A percentile compares a stretch with the other conserved stretches of the same genome.
Evolutionary conservation across 2,113 vertebrate species (phyloP).

Genomic region (Oncorhynchus keta): DNA sequence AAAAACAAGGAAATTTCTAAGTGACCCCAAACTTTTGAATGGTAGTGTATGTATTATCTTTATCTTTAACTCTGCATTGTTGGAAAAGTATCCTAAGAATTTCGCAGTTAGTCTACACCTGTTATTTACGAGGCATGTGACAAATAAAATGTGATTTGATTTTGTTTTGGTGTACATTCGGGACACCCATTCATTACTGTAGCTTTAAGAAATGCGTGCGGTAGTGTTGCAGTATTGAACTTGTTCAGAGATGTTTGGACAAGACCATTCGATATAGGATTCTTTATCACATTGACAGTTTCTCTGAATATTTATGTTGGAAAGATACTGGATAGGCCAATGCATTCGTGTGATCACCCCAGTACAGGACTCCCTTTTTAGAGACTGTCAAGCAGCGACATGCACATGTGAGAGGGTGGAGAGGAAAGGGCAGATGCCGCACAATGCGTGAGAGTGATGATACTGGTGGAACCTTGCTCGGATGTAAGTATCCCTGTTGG

Average conservation of each 20-base stretch:
- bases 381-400: not conserved
- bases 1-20: too few relatives aligned
- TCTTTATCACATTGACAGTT: not conserved
- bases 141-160: not conserved
- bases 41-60: too few relatives aligned
- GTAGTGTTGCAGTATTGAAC: conserved; percentile 43
- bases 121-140: too few relatives aligned
- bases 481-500: conserved; percentile 27
- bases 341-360: not conserved
- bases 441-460: conserved; percentile 31
- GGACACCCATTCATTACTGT: not conserved
- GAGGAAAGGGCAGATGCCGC: conserved; percentile 41
- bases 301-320: not conserved
- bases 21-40: too few relatives aligned
- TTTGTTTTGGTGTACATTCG: too few relatives aligned
- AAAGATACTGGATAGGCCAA: not conserved
- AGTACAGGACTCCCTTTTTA: not conserved
- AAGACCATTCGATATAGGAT: conserved; percentile 6
- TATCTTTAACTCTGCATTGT: too few relatives aligned
- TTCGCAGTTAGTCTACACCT: too few relatives aligned
- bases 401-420: conserved; percentile 5
- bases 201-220: conserved; percentile 61
- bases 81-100: too few relatives aligned
- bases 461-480: not conserved
- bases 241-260: conserved; percentile 19